Evolutionary conservation across 2,888 invertebrate genomes (phyloP), one percentile per base, ranked within the genome.

Genomic region (Perithous albicinctus): DNA sequence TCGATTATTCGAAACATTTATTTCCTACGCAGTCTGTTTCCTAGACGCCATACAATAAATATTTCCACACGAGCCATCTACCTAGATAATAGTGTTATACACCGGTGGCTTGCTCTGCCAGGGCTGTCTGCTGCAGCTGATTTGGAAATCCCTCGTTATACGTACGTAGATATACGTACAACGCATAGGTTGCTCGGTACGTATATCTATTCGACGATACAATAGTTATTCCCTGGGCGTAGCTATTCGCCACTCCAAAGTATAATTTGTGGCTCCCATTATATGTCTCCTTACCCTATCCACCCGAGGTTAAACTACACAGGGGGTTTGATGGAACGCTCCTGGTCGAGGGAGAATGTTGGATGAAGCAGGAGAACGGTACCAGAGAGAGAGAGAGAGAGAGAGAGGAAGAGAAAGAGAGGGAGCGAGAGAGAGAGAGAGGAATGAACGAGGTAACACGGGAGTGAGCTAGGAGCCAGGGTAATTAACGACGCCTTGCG

Each of bases 401-500:
- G 41, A n/a, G 56, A 29, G 20, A 6, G 41, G 54, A n/a, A 48
- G 64, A 12, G 69, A n/a, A n/a, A n/a, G n/a, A n/a, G n/a, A n/a
- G n/a, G n/a, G n/a, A n/a, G n/a, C n/a, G n/a, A n/a, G n/a, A n/a
- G n/a, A n/a, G n/a, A n/a, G n/a, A n/a, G n/a, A n/a, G n/a, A 41
- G 63, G 32, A 12, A 69, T 41, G 59, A 80, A 64, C 48, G 78
- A 75, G 75, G 20, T 63, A 78, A 77, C 77, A 80, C 41, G 70
- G 70, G 81, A 74, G 77, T 77, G 78, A 78, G 78, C 77, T 74
- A 78, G 70, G 79, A 83, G 82, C 69, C 48, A 77, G 82, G 85
- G 85, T 85, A 85, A 85, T 85, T 85, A 85, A 84, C 84, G 83
- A 85, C 82, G 85, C 85, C 85, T 85, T 85, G 84, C 84, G 82